Evolutionary conservation across 1,140 invertebrate species (phyloP), one percentile per base, ranked within the genome.

Genomic region (Cotesia chilonis): DNA sequence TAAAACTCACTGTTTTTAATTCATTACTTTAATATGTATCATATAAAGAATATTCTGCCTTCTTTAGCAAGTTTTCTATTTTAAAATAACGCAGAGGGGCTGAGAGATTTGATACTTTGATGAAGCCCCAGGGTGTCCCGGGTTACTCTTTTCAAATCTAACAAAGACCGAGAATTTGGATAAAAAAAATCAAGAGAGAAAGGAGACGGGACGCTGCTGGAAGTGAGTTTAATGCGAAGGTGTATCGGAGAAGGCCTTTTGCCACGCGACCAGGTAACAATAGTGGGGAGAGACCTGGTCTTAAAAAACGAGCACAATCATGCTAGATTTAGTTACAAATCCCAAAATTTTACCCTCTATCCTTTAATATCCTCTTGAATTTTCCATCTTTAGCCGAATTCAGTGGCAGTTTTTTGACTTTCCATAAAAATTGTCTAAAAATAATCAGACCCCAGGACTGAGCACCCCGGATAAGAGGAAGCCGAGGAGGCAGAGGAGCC

Each of bases 231-330:
- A 73, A 73, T 73, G 71, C 57, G 61, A 73, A 66, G 67, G 68
- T 69, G 63, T 66, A 72, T 68, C 17, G 54, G 37, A 64, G 72
- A 65, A 70, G 59, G 72, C 68, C 52, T 68, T 61, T 61, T 74
- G 72, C 72, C 72, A 74, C 72, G 72, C 72, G 72, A 74, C 72
- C 72, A 70, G 68, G 60, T 70, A 70, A 38, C 64, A 68, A 17
- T 70, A 28, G 59, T 70, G 67, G 68, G 72, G 67, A 59, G 60
- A 51, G 67, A 74, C 17, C 28, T 59, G 60, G 63, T 51, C 70
- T 37, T 57, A 37, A 71, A 64, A 63, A 52, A 71, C 28, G 14
- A 17, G 14, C 9, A 65, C 61, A 71, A 65, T 37, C 35, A 28
- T 68, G 4, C 36, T 41, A 6, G 3, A 20, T 47, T 14, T 37